These are phyloP conservation scores for Chelon labrosus DNA, from an alignment of 2,797 vertebrate species.

Conservation along the genomic window DNA sequence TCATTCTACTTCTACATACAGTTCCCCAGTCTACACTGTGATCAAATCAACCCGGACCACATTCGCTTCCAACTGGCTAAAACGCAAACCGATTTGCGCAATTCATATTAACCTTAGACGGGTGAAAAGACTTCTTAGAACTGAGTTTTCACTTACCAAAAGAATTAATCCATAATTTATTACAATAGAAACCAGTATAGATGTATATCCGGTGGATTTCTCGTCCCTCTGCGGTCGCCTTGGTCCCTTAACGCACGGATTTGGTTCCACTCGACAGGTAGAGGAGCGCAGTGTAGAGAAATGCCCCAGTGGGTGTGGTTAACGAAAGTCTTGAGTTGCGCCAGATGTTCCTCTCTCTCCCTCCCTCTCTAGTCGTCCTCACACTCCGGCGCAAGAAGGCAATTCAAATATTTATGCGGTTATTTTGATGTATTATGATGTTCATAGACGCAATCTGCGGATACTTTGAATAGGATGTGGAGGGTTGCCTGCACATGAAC, in stretches of 20 bases:
- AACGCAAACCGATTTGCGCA: not conserved
- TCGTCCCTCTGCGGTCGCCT: constrained; percentile 1
- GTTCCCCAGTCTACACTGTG: rapidly evolving
- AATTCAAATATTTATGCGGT: constrained; percentile 7
- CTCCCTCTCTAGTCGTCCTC: constrained; percentile 4
- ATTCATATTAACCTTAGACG: not conserved
- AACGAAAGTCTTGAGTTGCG: constrained; percentile 38
- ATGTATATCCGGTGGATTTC: not conserved
- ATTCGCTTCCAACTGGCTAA: not conserved
- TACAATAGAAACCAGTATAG: rapidly evolving
- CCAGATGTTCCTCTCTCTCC: constrained; percentile 46
- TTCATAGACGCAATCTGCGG: not conserved
- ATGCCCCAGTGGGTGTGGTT: constrained; percentile 77
- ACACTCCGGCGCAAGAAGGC: not conserved
- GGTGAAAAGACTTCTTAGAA: not conserved
- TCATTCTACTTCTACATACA: not conserved
- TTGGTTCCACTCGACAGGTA: constrained; percentile 58
- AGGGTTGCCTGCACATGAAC: not conserved
- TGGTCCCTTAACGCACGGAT: constrained; percentile 31
- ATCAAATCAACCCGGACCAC: not conserved
- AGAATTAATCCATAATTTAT: constrained; percentile 46
- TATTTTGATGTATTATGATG: not conserved
- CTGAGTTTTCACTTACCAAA: constrained; percentile 57
- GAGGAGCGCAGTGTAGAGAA: constrained; percentile 47
- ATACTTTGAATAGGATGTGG: not conserved